These are phyloP conservation scores for Papio anubis DNA, from an alignment of 2,113 vertebrate species.

Conservation along the genomic window DNA sequence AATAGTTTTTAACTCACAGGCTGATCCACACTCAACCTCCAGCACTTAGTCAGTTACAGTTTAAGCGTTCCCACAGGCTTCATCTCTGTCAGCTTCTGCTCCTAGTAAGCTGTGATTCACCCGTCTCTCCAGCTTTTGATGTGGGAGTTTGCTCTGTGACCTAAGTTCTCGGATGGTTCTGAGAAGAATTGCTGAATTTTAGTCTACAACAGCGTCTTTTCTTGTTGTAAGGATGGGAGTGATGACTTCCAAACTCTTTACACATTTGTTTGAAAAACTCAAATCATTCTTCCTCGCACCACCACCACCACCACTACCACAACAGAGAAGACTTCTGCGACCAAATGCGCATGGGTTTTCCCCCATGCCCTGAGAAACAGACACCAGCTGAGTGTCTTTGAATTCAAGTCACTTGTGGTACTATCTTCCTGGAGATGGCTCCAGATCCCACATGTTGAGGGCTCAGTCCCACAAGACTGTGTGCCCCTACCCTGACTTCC, in stretches of 20 bases:
- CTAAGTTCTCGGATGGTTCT: not conserved
- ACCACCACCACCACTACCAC: not conserved
- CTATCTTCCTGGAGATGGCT: not conserved
- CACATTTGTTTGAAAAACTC: not conserved
- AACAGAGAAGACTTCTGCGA: not conserved
- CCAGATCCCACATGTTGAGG: not conserved
- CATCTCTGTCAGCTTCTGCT: not conserved
- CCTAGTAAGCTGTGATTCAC: not conserved
- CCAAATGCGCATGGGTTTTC: not conserved
- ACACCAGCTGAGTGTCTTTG: not conserved
- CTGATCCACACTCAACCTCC: not conserved
- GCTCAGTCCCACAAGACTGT: not conserved
- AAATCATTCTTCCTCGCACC: not conserved
- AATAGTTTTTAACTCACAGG: not conserved
- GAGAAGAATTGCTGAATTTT: not conserved
- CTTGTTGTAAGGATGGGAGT: not conserved
- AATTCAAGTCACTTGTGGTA: not conserved
- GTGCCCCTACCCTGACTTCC: not conserved
- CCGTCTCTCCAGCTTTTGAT: not conserved
- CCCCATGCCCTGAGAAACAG: not conserved
- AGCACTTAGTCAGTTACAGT: not conserved
- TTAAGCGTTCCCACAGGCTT: not conserved
- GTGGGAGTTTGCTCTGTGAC: not conserved
- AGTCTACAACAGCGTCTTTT: not conserved
- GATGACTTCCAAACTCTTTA: not conserved